Evolutionary conservation across 2,797 vertebrate species (phyloP), one percentile per base, ranked within the genome.

Genomic region (Melanotaenia pygmaea): DNA sequence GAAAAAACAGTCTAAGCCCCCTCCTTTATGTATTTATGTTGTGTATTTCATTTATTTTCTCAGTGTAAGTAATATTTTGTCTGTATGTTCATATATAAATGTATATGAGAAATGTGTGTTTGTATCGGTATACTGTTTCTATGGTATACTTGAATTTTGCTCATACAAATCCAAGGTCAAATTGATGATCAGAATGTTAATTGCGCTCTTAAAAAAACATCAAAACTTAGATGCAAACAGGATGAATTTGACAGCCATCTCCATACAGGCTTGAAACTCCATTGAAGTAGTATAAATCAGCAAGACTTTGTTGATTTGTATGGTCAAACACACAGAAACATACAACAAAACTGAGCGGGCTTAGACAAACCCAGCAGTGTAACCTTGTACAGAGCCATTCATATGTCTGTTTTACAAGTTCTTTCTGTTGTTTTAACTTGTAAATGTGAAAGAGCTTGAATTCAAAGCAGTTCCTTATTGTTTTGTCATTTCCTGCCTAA

Each of bases 71-170:
- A 94, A 61, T 73, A 77, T 90, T 93, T 94, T 94, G 93, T 94
- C 56, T 94, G 93, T 95, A 93, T 95, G 91, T 90, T 92, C 92
- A 95, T 94, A 94, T 94, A 92, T 85, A 47, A 63, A 59, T 64
- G 76, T 94, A 93, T 94, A 94, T 93, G 92, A 85, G 45, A 88
- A 89, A 67, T 81, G 91, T 94, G 94, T 94, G 93, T 94, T 94
- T 94, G 90, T 82, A 26, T 63, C 50, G 62, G 91, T 94, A 92
- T 93, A 77, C 88, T 51, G 4, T 74, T 2, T 62, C 5, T 56
- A 38, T 7, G 30, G 84, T 91, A 94, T 91, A 93, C 91, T 86
- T 85, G 24, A 59, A 74, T 56, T 69, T 68, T 72, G 45, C 79
- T 77, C 68, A 18, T 94, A 84, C 93, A 91, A 94, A 94, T 93